These are phyloP conservation scores for Fratercula arctica DNA, from an alignment of 2,797 vertebrate genomes.

Conservation along the genomic window DNA sequence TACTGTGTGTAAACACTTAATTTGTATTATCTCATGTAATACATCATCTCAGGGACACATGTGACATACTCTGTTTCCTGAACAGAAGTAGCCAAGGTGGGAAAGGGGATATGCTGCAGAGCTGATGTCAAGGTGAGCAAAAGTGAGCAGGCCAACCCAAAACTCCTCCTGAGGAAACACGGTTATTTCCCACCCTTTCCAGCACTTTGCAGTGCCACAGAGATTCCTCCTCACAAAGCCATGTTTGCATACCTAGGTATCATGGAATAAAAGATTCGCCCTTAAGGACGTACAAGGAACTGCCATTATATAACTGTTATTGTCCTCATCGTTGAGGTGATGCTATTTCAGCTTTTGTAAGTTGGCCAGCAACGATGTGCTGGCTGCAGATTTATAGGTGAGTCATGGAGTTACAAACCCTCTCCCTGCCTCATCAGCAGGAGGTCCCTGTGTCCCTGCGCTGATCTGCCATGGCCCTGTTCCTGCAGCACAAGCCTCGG, in stretches of 20 bases:
- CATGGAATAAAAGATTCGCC: background rate
- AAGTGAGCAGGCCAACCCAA: background rate
- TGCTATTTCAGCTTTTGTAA: background rate
- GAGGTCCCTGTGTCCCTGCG: background rate
- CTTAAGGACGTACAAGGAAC: background rate
- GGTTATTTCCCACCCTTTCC: background rate
- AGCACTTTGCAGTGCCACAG: background rate
- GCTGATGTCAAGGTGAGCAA: background rate
- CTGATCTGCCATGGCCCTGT: background rate
- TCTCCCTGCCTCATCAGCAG: background rate
- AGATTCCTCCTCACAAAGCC: background rate
- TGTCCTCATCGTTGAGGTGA: background rate
- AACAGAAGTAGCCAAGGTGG: background rate
- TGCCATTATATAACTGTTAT: background rate
- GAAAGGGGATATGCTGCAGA: background rate
- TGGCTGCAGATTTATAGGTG: background rate
- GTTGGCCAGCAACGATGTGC: accelerated
- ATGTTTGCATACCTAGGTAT: background rate
- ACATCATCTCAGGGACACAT: background rate
- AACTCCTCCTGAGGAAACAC: background rate
- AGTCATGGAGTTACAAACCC: background rate
- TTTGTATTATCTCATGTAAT: background rate
- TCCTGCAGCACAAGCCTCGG: background rate
- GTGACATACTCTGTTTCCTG: background rate
- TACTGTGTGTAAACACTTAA: background rate